Conservation (phyloP, 2,113 vertebrate species). For the Ceyx cyanopectus region DNA sequence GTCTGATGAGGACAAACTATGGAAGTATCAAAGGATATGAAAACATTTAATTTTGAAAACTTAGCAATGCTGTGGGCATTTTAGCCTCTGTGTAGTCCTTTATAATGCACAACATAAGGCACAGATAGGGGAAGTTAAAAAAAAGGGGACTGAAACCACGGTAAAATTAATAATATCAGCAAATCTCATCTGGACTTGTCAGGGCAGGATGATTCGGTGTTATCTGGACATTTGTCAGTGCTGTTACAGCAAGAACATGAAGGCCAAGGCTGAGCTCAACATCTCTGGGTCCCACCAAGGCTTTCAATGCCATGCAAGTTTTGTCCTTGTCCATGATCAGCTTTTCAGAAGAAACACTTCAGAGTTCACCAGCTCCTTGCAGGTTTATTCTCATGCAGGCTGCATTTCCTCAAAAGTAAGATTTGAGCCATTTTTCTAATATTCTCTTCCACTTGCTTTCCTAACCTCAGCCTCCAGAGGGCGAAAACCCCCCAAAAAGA, state of each 20-base stretch:
- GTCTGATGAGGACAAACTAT: not conserved
- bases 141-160: not conserved
- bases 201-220: not conserved
- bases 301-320: not conserved
- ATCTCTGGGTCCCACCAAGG: too few relatives aligned
- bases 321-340: not conserved
- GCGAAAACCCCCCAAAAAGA: not conserved
- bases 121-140: not conserved
- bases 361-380: not conserved
- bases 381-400: not conserved
- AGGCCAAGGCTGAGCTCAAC: accelerated
- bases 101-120: too few relatives aligned
- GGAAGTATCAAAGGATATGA: not conserved
- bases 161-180: not conserved
- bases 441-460: not conserved
- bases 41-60: not conserved
- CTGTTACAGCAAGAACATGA: not conserved
- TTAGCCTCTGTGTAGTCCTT: not conserved
- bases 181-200: not conserved
- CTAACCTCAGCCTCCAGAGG: constrained; percentile 31
- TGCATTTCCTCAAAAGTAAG: not conserved
- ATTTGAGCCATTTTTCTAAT: not conserved
- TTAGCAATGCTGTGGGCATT: not conserved
- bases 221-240: not conserved
- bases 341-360: not conserved